Evolutionary conservation across 2,113 vertebrate species (phyloP).

Genomic region (Phylloscopus whistleri): DNA sequence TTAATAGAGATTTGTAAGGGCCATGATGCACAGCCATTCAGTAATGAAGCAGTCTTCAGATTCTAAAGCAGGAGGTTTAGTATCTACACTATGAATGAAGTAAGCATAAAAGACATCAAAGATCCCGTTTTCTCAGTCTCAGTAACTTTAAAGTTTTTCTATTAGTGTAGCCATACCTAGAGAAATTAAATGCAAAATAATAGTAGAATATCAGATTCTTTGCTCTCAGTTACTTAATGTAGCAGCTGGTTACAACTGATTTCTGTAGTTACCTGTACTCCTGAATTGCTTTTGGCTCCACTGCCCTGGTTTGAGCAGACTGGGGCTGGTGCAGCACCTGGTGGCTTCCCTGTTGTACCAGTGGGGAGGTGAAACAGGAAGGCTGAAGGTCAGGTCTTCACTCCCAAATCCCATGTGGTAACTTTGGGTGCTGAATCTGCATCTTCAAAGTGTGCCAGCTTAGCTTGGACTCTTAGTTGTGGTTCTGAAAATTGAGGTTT

Average conservation of each 20-base stretch:
- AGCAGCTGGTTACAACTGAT: neutral
- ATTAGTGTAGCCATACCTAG: neutral
- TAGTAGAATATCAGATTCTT: neutral
- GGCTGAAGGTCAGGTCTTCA: neutral
- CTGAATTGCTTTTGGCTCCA: neutral
- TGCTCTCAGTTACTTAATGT: neutral
- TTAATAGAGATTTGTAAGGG: constrained; percentile 54
- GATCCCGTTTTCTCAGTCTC: neutral
- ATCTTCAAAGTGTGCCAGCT: neutral
- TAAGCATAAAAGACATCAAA: neutral
- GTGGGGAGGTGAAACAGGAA: neutral
- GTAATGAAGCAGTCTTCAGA: constrained; percentile 27
- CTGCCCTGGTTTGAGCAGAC: neutral
- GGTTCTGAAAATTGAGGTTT: neutral
- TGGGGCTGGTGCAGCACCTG: neutral
- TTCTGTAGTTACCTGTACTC: neutral
- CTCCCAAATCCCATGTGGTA: neutral
- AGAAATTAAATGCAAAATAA: neutral
- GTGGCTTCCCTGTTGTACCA: neutral
- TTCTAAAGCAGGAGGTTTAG: constrained; percentile 44
- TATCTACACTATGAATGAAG: neutral
- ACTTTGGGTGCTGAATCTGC: neutral
- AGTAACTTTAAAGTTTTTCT: neutral
- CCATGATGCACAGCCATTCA: constrained; percentile 35
- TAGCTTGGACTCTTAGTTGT: neutral